Evolutionary conservation across 2,888 invertebrate genomes (phyloP).

Genomic region (Sceliomorpha sp.): DNA sequence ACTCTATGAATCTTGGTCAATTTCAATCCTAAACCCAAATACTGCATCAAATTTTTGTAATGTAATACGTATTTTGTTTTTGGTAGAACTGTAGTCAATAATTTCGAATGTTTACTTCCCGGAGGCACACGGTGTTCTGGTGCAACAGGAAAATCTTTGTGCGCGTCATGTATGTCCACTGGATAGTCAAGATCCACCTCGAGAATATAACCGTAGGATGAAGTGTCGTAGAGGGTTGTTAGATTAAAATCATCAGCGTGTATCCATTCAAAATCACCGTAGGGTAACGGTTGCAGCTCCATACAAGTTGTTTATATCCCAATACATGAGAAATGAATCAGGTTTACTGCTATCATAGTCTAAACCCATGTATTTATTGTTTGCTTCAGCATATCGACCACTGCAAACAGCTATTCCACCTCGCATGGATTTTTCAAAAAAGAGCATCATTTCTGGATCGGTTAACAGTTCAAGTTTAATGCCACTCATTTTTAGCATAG

Average conservation of each 20-base stretch:
- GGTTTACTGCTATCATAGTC: conserved; percentile 35
- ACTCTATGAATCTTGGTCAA: conserved; percentile 68
- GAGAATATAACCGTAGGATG: conserved; percentile 25
- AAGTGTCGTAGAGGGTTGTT: neutral
- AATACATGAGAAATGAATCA: conserved; percentile 45
- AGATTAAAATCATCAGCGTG: conserved; percentile 10
- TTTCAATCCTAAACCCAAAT: conserved; percentile 59
- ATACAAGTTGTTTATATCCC: conserved; percentile 62
- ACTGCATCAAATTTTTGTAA: conserved; percentile 64
- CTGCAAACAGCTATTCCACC: conserved; percentile 16
- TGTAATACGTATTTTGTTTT: no score
- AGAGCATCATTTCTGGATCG: conserved; percentile 26
- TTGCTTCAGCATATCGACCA: conserved; percentile 40
- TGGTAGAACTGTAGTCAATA: conserved; percentile 8
- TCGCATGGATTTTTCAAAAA: no score
- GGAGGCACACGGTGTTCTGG: conserved; percentile 19
- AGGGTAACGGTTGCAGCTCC: conserved; percentile 52
- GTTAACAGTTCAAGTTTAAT: no score
- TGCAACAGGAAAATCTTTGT: conserved; percentile 11
- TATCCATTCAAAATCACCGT: conserved; percentile 45
- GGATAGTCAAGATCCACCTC: conserved; percentile 34
- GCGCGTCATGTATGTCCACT: conserved; percentile 10
- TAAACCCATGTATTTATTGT: conserved; percentile 49
- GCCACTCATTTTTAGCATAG: no score
- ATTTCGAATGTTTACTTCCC: conserved; percentile 12